phyloP scores from a whole-genome alignment of 2,797 vertebrate genomes.

The Ceyx erithaca region DNA sequence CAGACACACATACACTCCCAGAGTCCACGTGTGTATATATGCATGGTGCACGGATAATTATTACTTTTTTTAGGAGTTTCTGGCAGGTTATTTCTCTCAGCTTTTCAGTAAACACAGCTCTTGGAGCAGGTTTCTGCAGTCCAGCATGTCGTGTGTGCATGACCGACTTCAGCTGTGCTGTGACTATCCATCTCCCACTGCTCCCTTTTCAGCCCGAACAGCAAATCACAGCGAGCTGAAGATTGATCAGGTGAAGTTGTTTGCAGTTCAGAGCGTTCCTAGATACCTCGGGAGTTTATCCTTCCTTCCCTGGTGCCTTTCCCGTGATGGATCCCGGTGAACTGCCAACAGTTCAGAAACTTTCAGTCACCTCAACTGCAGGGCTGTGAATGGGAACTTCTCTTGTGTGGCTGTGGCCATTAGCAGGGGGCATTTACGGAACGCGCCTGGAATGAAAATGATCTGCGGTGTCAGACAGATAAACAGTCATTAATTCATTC shows the following conservation, averaged over 20 bases:
- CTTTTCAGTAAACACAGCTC: background rate
- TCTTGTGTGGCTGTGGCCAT: background rate
- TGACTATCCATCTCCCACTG: background rate
- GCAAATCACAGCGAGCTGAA: background rate
- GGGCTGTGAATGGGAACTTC: background rate
- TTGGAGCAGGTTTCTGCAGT: background rate
- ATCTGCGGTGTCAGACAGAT: constrained; percentile 26
- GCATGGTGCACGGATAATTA: background rate
- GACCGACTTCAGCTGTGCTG: background rate
- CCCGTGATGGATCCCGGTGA: background rate
- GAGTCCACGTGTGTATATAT: background rate
- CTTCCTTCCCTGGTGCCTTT: background rate
- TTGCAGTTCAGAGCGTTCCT: background rate
- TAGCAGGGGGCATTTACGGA: background rate
- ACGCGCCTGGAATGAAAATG: constrained; percentile 25
- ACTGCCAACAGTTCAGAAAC: constrained; percentile 52
- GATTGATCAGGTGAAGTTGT: background rate
- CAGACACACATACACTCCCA: background rate
- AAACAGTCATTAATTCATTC: constrained; percentile 57
- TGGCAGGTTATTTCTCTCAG: background rate
- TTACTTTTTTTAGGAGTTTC: background rate
- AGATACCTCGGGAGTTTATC: background rate
- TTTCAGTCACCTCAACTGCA: constrained; percentile 32
- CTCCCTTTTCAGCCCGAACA: background rate
- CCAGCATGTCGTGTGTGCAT: background rate